These are phyloP conservation scores for Neodiprion lecontei DNA, from an alignment of 1,140 invertebrate genomes.

Conservation along the genomic window DNA sequence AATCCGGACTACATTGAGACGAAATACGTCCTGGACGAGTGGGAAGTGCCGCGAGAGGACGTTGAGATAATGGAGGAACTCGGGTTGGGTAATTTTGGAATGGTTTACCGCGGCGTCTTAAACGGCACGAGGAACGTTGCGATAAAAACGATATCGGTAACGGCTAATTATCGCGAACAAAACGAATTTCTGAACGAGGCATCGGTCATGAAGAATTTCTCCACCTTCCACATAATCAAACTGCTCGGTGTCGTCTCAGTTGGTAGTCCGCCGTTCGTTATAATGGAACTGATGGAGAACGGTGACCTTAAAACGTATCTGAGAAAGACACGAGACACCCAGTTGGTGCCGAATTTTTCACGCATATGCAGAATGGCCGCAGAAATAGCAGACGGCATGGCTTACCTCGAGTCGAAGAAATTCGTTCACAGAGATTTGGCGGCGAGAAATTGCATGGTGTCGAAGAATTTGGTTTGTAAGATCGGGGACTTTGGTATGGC, in stretches of 20 bases:
- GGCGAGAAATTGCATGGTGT: slow-evolving; percentile 81
- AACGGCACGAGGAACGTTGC: slow-evolving; percentile 63
- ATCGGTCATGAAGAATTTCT: slow-evolving; percentile 69
- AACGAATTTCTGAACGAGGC: slow-evolving; percentile 72
- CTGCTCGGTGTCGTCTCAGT: slow-evolving; percentile 76
- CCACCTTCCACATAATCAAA: slow-evolving; percentile 70
- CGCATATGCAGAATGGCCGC: slow-evolving; percentile 70
- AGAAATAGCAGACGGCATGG: slow-evolving; percentile 84
- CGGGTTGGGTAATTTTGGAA: slow-evolving; percentile 76
- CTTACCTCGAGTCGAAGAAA: slow-evolving; percentile 75
- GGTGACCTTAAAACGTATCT: slow-evolving; percentile 77
- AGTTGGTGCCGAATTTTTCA: slow-evolving; percentile 46
- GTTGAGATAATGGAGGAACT: slow-evolving; percentile 66
- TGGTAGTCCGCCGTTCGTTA: slow-evolving; percentile 69
- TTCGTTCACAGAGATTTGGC: slow-evolving; percentile 82
- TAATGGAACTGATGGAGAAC: slow-evolving; percentile 81
- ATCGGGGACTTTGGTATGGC: slow-evolving; percentile 77
- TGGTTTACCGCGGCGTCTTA: slow-evolving; percentile 68
- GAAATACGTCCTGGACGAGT: slow-evolving; percentile 69
- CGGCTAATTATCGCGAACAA: slow-evolving; percentile 61
- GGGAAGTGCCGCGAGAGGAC: slow-evolving; percentile 71
- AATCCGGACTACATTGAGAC: slow-evolving; percentile 57
- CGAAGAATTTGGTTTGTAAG: slow-evolving; percentile 72
- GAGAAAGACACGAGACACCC: slow-evolving; percentile 50
- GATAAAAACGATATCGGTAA: slow-evolving; percentile 72